These are phyloP conservation scores for Rhamphomyia laevipes DNA, from an alignment of 2,888 invertebrate species.

Conservation along the genomic window DNA sequence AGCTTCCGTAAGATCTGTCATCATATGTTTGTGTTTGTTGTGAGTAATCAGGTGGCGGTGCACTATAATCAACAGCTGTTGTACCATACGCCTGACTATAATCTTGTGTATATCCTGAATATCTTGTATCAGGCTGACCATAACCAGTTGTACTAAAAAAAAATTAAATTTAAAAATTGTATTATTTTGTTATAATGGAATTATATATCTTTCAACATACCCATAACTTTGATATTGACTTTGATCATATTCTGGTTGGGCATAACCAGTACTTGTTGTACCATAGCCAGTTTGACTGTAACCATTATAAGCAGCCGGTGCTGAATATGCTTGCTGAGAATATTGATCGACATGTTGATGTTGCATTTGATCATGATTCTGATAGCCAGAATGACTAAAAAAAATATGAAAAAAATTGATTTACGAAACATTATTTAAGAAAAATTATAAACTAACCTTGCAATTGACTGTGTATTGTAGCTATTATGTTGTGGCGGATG, in stretches of 20 bases:
- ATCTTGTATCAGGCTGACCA: conserved; percentile 33
- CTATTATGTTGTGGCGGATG: conserved; percentile 12
- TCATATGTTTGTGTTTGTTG: conserved; percentile 31
- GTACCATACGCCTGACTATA: conserved; percentile 37
- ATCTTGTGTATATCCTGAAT: conserved; percentile 34
- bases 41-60: conserved; percentile 34
- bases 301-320: conserved; percentile 32
- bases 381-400: conserved; percentile 28
- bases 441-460: conserved; percentile 6
- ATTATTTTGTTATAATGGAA: no score
- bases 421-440: background rate
- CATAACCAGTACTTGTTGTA: conserved; percentile 22
- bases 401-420: background rate
- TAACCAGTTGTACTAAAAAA: conserved; percentile 27
- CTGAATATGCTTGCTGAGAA: conserved; percentile 31
- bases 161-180: background rate
- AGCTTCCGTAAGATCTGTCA: conserved; percentile 35
- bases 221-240: conserved; percentile 36
- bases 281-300: conserved; percentile 33
- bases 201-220: conserved; percentile 21
- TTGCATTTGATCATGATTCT: conserved; percentile 33
- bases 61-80: conserved; percentile 34
- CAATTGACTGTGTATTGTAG: conserved; percentile 8
- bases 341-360: conserved; percentile 32
- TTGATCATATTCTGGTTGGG: conserved; percentile 31